Evolutionary conservation across 2,888 invertebrate genomes (phyloP), one percentile per base, ranked within the genome.

Genomic region (Drosophila melanocephala): DNA sequence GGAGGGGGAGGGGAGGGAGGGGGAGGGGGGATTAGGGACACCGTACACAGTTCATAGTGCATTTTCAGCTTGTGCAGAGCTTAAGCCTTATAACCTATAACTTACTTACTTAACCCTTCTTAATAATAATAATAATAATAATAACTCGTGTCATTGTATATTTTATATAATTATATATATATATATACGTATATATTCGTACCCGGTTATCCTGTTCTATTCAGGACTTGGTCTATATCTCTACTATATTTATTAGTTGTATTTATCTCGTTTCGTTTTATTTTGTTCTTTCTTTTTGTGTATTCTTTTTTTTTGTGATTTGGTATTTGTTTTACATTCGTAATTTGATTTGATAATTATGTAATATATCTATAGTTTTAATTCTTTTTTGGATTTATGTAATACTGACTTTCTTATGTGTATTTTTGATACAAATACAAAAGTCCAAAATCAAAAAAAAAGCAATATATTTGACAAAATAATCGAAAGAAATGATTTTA

Each of bases 131-230:
- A 57, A 37, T 39, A 37, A 57, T 39, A 57, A 19, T 56, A 52
- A 51, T 63, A 58, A 75, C 61, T 74, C 87, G 81, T 90, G 87
- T 84, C 87, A 81, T 76, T 86, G 90, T 90, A 80, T 76, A 75
- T 70, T 81, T 65, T 57, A 28, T 53, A 73, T 83, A 67, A 62
- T 53, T 72, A 55, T 65, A 53, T 71, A 69, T 65, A 69, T 65
- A 69, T 77, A 69, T 68, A 69, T 73, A 70, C 52, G 37, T 59
- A 72, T 72, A 59, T 75, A 69, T 83, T 80, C 67, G 83, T 79
- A 67, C 75, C 71, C 81, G 84, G 59, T 67, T 80, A 64, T 83
- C 65, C 76, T 76, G 56, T 59, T 65, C 63, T 71, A 72, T 75
- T 72, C 73, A 73, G 74, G 55, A 72, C 60, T 67, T 84, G 59